Conservation (phyloP, 1,140 invertebrate genomes). For the Triops cancriformis region DNA sequence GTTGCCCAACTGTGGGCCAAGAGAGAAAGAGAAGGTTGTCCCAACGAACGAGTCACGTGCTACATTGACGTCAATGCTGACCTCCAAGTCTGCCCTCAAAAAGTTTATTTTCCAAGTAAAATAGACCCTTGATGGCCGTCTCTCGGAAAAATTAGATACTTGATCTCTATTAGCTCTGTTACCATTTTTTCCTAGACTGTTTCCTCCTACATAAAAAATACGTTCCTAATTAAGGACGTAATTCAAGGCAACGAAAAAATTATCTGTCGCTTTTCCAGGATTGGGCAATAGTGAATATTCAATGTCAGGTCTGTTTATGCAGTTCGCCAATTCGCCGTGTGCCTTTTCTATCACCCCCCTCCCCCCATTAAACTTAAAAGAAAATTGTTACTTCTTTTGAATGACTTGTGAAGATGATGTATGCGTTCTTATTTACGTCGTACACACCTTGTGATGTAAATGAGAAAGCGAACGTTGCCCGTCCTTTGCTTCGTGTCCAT, state of each 20-base stretch:
- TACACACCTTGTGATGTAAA: not conserved
- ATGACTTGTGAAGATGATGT: not conserved
- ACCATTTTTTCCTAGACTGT: not conserved
- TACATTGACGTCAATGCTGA: conserved; percentile 28
- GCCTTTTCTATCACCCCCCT: too few species aligned
- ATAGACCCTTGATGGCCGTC: not conserved
- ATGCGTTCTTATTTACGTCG: not conserved
- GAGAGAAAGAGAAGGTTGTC: conserved; percentile 17
- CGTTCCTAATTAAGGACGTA: not conserved
- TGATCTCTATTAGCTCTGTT: not conserved
- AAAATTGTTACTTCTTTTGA: not conserved
- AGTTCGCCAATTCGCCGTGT: too few species aligned
- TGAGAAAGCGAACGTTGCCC: not conserved
- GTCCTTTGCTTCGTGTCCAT: not conserved
- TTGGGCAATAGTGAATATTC: too few species aligned
- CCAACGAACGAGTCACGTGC: conserved; percentile 24
- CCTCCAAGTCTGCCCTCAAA: conserved; percentile 20
- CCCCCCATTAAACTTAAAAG: not conserved
- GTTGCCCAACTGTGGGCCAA: not conserved
- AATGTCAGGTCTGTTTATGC: too few species aligned
- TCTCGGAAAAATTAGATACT: not conserved
- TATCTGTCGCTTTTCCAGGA: too few species aligned
- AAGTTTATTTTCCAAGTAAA: not conserved
- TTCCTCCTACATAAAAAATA: not conserved
- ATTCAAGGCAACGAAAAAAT: too few species aligned